Base-by-base conservation (phyloP, 2,888 invertebrate genomes). In the Orthosia incerta region DNA sequence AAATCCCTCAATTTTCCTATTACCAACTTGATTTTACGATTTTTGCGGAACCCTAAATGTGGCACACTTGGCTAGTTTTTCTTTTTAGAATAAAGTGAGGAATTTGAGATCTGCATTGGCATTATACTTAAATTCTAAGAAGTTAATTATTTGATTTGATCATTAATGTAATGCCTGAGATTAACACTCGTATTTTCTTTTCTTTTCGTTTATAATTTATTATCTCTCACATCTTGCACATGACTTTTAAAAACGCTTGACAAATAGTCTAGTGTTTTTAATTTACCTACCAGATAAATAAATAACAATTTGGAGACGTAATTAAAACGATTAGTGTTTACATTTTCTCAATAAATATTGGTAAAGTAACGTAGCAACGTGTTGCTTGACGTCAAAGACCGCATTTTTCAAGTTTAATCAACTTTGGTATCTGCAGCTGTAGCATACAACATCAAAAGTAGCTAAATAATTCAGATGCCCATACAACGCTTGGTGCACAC, bases 321-420 rank as follows among this genome's bases (percentile, higher is more conserved):
- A 50, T 31, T 20, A 20, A 55, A 23, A n/a, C 12, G 1, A 15
- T 20, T 18, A 4, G 0, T 13, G 15, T n/a, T 15, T 16, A 26
- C 9, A 53, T 66, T 60, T 60, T 39, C 48, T 39, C 18, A 60
- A 26, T 18, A 16, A 7, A 46, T 50, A 48, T 12, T 18, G 4
- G 48, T 18, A 15, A 51, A 15, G n/a, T 13, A 45, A 13, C 20
- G 3, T 60, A 23, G 11, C 20, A 13, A 74, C 9, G 4, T 13
- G 48, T n/a, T 56, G 23, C 9, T 15, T 16, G 26, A n/a, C n/a
- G 13, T 23, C 13, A 23, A 56, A 62, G 2, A 46, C 50, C 23
- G 13, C 16, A 56, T 45, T 20, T 50, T n/a, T 26, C 66, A 26
- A 60, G 53, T 61, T 76, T 76, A 60, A 76, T 60, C 13, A 55